Evolutionary conservation across 2,113 vertebrate genomes (phyloP).

Genomic region (Trachemys scripta): DNA sequence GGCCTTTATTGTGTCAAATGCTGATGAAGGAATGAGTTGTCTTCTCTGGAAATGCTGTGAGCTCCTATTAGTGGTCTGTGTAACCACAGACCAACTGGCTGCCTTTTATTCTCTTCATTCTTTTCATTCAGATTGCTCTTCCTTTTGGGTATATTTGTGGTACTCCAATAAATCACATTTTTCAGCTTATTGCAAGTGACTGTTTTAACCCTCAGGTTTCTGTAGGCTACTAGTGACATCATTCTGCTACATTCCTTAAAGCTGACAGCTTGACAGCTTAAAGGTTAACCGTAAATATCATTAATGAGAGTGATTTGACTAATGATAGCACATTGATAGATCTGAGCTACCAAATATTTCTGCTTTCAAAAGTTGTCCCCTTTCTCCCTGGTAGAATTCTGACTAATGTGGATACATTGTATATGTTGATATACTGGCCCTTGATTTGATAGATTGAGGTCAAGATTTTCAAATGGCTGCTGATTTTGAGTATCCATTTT

Average conservation of each 20-base stretch:
- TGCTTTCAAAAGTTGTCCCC: neutral
- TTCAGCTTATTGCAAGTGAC: neutral
- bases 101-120: constrained; percentile 5
- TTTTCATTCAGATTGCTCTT: constrained; percentile 7
- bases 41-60: neutral
- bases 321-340: neutral
- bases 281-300: neutral
- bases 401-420: neutral
- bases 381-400: neutral
- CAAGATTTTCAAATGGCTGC: neutral
- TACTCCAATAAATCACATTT: neutral
- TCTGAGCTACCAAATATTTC: neutral
- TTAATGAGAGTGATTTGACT: neutral
- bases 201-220: neutral
- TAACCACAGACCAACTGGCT: neutral
- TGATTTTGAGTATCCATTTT: neutral
- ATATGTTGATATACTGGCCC: neutral
- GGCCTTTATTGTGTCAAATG: neutral
- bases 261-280: neutral
- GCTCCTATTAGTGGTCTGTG: constrained; percentile 28
- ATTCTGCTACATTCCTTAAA: neutral
- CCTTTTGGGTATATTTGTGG: neutral
- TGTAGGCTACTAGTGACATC: neutral
- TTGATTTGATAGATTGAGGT: neutral
- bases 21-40: accelerated